Base-by-base conservation (phyloP, 2,888 invertebrate species). In the Ashinkailepas kermadecensis region DNA sequence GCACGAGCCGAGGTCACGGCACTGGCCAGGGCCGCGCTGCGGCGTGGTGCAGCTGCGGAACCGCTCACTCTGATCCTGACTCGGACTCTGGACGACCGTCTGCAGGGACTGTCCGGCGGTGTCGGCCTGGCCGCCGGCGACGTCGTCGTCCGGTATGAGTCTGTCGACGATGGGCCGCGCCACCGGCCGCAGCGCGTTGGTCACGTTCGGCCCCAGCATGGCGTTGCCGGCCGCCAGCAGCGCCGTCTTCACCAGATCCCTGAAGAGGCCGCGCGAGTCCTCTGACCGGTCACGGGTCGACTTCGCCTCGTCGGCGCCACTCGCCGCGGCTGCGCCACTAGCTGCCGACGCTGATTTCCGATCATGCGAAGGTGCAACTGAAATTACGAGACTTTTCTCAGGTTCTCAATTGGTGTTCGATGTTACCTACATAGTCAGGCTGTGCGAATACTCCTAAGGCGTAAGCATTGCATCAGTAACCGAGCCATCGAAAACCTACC, bases 1-100 rank as follows among this genome's bases (percentile, higher is more conserved):
- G 86, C 96, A 96, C 85, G 93, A 94, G 85, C 95, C 94, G 25
- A 96, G 89, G 86, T 96, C 96, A 86, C 95, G 93, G 86, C 96
- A 96, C 83, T 92, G 91, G 62, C 96, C 96, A 0, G 90, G 89
- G 59, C 91, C 89, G 0, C 94, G 94, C 85, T 92, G 93, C 0
- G 96, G 95, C 0, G 95, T 95, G 8, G 92, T 93, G 86, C 96
- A 96, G 15, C 23, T 23, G 65, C 9, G 9, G 7, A 23, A 3
- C 10, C 6, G 8, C n/a, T 1, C 10, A 0, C 11, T 10, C 18
- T 13, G 65, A 9, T 65, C 9, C 23, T 65, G 65, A 39, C 39
- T 39, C 39, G 4, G 39, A 39, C 39, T 39, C 39, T 39, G 39
- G 4, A 13, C 59, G 15, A 13, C 59, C 15, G 65, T 23, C 23